Base-by-base conservation (phyloP, 2,113 vertebrate genomes). In the Nicator chloris region DNA sequence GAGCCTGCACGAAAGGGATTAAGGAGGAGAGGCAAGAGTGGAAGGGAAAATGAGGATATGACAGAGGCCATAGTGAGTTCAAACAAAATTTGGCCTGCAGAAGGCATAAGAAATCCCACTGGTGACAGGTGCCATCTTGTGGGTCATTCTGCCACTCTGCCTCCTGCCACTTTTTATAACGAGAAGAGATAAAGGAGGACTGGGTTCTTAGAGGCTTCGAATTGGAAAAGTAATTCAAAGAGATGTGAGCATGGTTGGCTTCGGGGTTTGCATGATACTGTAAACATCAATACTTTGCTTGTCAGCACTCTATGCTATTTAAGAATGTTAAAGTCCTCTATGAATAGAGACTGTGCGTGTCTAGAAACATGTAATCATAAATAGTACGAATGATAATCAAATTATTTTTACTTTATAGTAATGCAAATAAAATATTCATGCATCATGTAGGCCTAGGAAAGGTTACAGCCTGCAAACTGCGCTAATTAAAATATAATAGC, bases 31-130 rank as follows among this genome's bases (percentile, higher is more conserved):
- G 96, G 97, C 98, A 98, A 96, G 98, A 98, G 98, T 98, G 98
- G 98, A 98, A 98, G 98, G 98, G 98, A 98, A 99, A 99, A 98
- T 98, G 98, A 98, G 98, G 98, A 98, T 99, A 98, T 99, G 99
- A 99, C 99, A 98, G 98, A 99, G 98, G 99, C 98, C 98, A 98
- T 96, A 49, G 97, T 95, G 98, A 99, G 99, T 99, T 99, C 99
- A 99, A 99, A 98, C 98, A 99, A 99, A 99, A 99, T 99, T 99
- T 99, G 99, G 99, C 99, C 99, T 98, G 98, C 98, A 99, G 99
- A 99, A 99, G 97, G 98, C 98, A 98, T 97, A 97, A 97, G 98
- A 98, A 99, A 98, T 98, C 97, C 98, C 98, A 98, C 98, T 98
- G 97, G 98, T 99, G 99, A 99, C 99, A 99, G 99, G 98, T 99